Evolutionary conservation across 2,888 invertebrate species (phyloP).

Genomic region (Ptycholaimellus sp.): DNA sequence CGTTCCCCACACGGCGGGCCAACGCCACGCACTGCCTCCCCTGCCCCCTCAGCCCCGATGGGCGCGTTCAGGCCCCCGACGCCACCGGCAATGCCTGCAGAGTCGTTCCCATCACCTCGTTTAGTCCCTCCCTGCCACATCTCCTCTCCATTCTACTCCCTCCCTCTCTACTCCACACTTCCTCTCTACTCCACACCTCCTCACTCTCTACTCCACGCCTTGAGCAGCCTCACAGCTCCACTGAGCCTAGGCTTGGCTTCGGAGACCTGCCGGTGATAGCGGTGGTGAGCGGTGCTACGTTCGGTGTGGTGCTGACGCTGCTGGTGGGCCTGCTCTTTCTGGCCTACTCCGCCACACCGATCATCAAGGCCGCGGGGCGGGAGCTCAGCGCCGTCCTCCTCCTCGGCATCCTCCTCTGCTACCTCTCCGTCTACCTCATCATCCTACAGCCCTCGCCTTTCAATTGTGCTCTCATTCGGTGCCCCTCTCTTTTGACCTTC

Average conservation of each 20-base stretch:
- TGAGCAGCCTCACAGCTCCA: too few species aligned
- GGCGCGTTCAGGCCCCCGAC: too few species aligned
- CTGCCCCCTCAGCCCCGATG: too few species aligned
- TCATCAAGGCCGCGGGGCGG: conserved; percentile 39
- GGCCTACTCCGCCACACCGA: conserved; percentile 37
- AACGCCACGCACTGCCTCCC: conserved; percentile 36
- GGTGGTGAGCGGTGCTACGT: conserved; percentile 36
- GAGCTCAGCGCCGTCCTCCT: conserved; percentile 46
- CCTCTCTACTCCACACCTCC: too few species aligned
- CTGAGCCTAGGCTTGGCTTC: too few species aligned
- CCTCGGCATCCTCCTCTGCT: conserved; percentile 41
- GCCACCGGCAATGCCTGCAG: too few species aligned
- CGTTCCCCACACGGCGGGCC: conserved; percentile 37
- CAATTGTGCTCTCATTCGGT: conserved; percentile 38
- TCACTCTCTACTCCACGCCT: too few species aligned
- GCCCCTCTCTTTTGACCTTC: too few species aligned
- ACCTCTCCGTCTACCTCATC: conserved; percentile 43
- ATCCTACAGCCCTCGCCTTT: conserved; percentile 40
- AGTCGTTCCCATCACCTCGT: too few species aligned
- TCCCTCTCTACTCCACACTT: too few species aligned
- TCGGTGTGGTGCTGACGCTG: conserved; percentile 38
- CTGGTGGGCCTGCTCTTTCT: conserved; percentile 41
- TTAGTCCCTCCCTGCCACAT: too few species aligned
- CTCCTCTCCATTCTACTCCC: too few species aligned
- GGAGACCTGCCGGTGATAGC: conserved; percentile 40